Base-by-base conservation (phyloP, 2,797 vertebrate genomes). In the Halcyon badia region DNA sequence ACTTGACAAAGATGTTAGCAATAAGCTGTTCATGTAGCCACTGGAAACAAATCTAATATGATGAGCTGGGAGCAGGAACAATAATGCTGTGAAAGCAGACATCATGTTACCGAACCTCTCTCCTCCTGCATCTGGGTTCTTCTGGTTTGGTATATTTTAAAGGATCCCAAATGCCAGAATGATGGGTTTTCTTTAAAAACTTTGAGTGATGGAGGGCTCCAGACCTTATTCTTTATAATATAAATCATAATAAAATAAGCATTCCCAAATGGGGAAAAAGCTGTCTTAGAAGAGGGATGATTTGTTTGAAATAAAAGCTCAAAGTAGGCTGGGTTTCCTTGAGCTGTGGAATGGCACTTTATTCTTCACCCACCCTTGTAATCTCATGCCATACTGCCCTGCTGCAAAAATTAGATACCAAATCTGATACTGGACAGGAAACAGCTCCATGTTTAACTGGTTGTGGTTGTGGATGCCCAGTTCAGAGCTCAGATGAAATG, bases 351-450 rank as follows among this genome's bases (percentile, higher is more conserved):
- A 61, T 19, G 37, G 20, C 8, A 25, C 83, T 83, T 89, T 94
- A 25, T 64, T 80, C 75, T 77, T 95, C 21, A 68, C 5, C 12
- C 54, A 64, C 15, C 22, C 31, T 3, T 64, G 60, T 46, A 87
- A 31, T 84, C 46, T 90, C 69, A n/a, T 54, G 65, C 49, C 76
- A 75, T 35, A 41, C 18, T 89, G 44, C 79, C 52, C 65, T 91
- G 72, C 76, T 95, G 91, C 28, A 95, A 82, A 94, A 91, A 51
- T 71, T 39, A 81, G 82, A 91, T 87, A 87, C n/a, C 65, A 87
- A 17, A 61, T 81, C 65, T 89, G 39, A 75, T 39, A 72, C 18
- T 54, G 64, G 49, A 54, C 37, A 78, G 87, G 84, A 85, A 95
- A 68, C 9, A 49, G 13, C 26, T 80, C 64, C 14, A 6, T 77